Conservation (phyloP, 1,140 invertebrate species). For the Myzus persicae region DNA sequence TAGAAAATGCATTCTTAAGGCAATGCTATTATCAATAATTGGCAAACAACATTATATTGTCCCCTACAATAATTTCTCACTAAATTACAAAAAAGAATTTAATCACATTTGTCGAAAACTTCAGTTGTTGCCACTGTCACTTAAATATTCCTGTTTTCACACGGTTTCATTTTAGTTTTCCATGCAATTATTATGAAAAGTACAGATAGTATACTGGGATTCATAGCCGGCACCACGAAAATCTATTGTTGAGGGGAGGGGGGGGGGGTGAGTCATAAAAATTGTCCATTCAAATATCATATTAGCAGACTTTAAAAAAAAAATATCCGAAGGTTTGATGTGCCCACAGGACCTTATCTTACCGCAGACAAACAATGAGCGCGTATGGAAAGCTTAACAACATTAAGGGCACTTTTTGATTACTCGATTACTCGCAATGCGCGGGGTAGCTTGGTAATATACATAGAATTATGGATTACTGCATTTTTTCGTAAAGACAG, state of each 20-base stretch:
- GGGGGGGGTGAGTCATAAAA: neutral
- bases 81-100: neutral
- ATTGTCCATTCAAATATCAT: neutral
- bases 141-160: neutral
- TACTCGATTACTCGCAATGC: no score
- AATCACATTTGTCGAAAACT: neutral
- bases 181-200: neutral
- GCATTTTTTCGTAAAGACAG: no score
- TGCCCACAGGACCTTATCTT: no score
- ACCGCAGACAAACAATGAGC: no score
- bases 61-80: neutral
- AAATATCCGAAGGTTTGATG: neutral
- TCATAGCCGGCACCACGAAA: neutral
- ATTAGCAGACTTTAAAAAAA: neutral
- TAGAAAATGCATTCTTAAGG: no score
- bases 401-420: no score
- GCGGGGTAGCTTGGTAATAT: no score
- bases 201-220: neutral
- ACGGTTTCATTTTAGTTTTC: neutral
- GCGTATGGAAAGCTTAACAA: no score
- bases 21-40: neutral
- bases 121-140: no score
- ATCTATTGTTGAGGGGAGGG: neutral
- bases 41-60: no score
- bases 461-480: no score